Percentiles rank a stretch among this genome's conserved stretches.
phyloP scores from a whole-genome alignment of 1,140 invertebrate species.

The Drosophila cardini region DNA sequence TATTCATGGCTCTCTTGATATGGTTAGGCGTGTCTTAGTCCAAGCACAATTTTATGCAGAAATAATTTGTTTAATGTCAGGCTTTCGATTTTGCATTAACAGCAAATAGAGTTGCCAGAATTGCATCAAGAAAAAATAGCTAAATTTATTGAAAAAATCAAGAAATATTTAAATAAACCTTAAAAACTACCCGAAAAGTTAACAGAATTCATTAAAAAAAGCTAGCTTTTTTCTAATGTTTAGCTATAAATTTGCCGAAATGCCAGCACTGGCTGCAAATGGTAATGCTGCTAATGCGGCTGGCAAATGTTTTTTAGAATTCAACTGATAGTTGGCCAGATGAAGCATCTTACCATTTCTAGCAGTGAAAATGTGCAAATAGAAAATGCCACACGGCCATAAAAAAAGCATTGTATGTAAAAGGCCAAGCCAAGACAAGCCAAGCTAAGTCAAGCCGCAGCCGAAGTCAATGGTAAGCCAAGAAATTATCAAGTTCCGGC shows the following conservation, averaged over 20 bases:
- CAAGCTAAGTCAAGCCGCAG: not conserved
- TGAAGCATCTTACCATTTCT: slow-evolving; percentile 27
- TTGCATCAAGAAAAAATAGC: not conserved
- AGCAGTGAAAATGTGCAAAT: slow-evolving; percentile 65
- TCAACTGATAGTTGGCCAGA: slow-evolving; percentile 11
- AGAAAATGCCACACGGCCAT: slow-evolving; percentile 56
- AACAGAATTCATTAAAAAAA: no score
- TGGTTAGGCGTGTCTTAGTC: slow-evolving; percentile 37
- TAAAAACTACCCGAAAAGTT: no score
- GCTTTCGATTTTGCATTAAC: slow-evolving; percentile 44
- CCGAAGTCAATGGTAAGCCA: slow-evolving; percentile 8
- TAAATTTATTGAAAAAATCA: not conserved
- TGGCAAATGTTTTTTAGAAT: slow-evolving; percentile 37
- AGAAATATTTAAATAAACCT: no score
- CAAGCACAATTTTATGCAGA: slow-evolving; percentile 63
- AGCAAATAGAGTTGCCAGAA: not conserved
- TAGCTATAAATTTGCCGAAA: no score
- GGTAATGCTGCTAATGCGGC: slow-evolving; percentile 24
- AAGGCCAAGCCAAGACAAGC: slow-evolving; percentile 22
- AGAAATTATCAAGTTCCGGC: slow-evolving; percentile 72
- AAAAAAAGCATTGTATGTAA: slow-evolving; percentile 48
- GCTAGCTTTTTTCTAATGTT: no score
- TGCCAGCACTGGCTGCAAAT: no score
- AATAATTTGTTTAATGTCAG: slow-evolving; percentile 71
- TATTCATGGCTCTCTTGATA: slow-evolving; percentile 23